phyloP scores from a whole-genome alignment of 1,140 invertebrate species.

The Liolophura sinensis region DNA sequence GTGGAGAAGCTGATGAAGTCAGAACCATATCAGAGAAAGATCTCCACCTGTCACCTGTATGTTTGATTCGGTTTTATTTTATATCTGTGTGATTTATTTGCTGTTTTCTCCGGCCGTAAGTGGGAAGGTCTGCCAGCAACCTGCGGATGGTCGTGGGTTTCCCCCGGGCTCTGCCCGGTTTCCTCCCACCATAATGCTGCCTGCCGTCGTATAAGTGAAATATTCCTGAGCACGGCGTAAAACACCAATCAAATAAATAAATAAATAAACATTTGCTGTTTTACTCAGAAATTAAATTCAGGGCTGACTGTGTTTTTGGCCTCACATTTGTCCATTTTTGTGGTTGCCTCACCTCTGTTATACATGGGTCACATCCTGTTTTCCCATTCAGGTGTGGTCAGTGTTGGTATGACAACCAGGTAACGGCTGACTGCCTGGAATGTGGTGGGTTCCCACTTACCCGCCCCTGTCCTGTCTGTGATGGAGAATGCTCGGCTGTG shows the following conservation, averaged over 20 bases:
- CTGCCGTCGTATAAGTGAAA: too few species aligned
- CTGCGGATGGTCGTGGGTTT: too few species aligned
- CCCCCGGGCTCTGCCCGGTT: too few species aligned
- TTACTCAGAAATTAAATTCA: neutral
- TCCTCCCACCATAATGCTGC: too few species aligned
- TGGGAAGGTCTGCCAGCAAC: too few species aligned
- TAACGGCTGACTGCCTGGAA: conserved; percentile 78
- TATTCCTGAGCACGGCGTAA: neutral
- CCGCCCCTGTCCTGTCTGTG: conserved; percentile 76
- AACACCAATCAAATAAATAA: neutral
- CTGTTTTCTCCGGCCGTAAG: too few species aligned
- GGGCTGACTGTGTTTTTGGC: neutral
- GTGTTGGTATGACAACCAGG: conserved; percentile 79
- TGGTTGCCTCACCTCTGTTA: too few species aligned
- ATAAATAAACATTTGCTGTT: neutral
- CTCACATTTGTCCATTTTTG: neutral
- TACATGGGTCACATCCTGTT: too few species aligned
- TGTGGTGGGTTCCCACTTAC: conserved; percentile 80
- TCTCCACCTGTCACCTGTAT: conserved; percentile 45
- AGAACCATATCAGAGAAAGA: conserved; percentile 40
- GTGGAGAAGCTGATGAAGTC: conserved; percentile 46
- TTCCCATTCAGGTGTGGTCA: conserved; percentile 78
- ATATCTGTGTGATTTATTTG: neutral
- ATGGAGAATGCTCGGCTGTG: conserved; percentile 69
- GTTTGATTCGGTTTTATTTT: conserved; percentile 8